Percentiles rank a stretch among this genome's conserved stretches.
phyloP scores from a whole-genome alignment of 2,113 vertebrate genomes.

The Ranitomeya imitator region DNA sequence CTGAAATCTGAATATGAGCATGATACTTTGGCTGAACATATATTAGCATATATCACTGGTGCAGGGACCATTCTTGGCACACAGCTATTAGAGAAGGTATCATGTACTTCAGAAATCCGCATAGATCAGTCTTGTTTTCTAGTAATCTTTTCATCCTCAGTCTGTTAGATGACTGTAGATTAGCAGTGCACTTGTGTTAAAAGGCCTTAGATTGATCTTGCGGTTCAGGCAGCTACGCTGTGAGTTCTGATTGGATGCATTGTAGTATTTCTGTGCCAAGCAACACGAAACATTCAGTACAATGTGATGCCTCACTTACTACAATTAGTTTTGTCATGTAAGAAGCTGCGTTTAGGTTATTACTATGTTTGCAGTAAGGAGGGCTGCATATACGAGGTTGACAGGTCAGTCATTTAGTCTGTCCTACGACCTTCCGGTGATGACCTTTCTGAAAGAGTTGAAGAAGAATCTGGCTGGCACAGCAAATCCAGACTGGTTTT shows the following conservation, averaged over 20 bases:
- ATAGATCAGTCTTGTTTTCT: not conserved
- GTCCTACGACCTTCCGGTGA: too few relatives aligned
- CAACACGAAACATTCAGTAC: not conserved
- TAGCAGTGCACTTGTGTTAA: not conserved
- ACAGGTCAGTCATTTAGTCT: slow-evolving; percentile 17
- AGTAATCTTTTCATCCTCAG: not conserved
- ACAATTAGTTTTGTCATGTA: not conserved
- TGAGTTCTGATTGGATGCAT: not conserved
- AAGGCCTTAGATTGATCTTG: not conserved
- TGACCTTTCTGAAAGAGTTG: slow-evolving; percentile 22
- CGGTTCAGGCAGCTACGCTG: not conserved
- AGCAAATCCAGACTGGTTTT: slow-evolving; percentile 9
- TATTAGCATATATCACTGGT: not conserved
- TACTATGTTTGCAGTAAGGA: slow-evolving; percentile 4
- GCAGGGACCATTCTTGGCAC: not conserved
- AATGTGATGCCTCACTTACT: not conserved
- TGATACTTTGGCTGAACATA: not conserved
- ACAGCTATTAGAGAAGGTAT: not conserved
- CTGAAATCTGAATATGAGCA: not conserved
- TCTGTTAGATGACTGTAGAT: not conserved
- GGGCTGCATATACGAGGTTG: not conserved
- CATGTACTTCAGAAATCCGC: not conserved
- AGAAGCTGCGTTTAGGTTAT: not conserved
- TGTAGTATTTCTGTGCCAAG: not conserved
- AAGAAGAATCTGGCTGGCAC: slow-evolving; percentile 15